Percentiles rank a stretch among this genome's conserved stretches.
phyloP scores from a whole-genome alignment of 2,797 vertebrate species.

The Muscicapa striata region DNA sequence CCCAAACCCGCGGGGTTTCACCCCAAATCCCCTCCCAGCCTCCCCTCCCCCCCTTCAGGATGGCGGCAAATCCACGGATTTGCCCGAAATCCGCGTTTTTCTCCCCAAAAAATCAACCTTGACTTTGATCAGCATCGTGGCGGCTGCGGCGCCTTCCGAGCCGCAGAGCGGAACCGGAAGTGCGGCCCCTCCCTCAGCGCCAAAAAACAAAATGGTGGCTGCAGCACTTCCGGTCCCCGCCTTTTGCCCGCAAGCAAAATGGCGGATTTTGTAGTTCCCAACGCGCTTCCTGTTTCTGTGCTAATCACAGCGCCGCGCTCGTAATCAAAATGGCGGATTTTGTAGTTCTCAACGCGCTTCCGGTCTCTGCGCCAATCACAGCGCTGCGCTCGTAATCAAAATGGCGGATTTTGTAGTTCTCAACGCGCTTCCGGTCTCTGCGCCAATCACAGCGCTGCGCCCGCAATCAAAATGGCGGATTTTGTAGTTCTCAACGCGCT shows the following conservation, averaged over 20 bases:
- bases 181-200: rapidly evolving
- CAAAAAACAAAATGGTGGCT: rapidly evolving
- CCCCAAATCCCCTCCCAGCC: neutral
- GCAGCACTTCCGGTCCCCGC: rapidly evolving
- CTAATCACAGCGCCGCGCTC: no score
- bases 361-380: no score
- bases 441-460: neutral
- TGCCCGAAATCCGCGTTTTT: neutral
- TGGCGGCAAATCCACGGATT: rapidly evolving
- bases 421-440: no score
- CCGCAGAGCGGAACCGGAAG: neutral
- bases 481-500: no score
- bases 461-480: no score
- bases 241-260: no score
- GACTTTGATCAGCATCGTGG: neutral
- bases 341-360: neutral
- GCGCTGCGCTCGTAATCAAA: no score
- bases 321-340: no score
- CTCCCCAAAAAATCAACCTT: neutral
- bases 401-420: no score
- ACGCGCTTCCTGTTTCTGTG: rapidly evolving
- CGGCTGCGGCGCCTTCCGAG: neutral
- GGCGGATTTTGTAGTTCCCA: no score
- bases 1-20: rapidly evolving
- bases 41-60: no score